phyloP scores from a whole-genome alignment of 2,113 vertebrate species.

The Thryonomys swinderianus region DNA sequence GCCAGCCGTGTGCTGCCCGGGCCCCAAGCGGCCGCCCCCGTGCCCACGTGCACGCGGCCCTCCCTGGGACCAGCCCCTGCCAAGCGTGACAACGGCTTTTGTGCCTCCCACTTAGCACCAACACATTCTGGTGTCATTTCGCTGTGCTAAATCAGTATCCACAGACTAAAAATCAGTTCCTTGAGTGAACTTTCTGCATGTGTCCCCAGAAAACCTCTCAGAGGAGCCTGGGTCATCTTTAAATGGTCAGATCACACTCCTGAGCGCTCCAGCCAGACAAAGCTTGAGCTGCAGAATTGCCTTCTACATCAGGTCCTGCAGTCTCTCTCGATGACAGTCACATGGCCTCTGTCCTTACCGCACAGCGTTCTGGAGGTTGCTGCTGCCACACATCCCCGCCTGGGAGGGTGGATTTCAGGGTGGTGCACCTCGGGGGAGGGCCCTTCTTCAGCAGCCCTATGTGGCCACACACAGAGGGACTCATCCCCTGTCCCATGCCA shows the following conservation, averaged over 20 bases:
- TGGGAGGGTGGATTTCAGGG: background rate
- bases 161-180: background rate
- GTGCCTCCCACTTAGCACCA: background rate
- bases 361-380: background rate
- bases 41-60: background rate
- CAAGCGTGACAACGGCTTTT: rapidly evolving
- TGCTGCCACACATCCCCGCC: rapidly evolving
- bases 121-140: background rate
- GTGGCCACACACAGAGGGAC: background rate
- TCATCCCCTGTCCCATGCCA: rapidly evolving
- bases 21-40: background rate
- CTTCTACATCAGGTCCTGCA: rapidly evolving
- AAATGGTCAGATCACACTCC: background rate
- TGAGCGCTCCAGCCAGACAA: background rate
- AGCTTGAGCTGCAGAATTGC: background rate
- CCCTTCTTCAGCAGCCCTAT: background rate
- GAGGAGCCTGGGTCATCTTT: background rate
- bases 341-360: background rate
- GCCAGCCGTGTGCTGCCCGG: background rate
- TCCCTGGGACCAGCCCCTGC: background rate
- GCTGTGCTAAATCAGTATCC: background rate
- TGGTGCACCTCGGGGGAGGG: rapidly evolving
- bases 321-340: too few species aligned
- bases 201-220: background rate
- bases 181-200: background rate